A percentile compares a stretch with the other conserved stretches of the same genome.
These are phyloP conservation scores for Scaptomyza hsui DNA, from an alignment of 1,140 invertebrate genomes.

Conservation along the genomic window DNA sequence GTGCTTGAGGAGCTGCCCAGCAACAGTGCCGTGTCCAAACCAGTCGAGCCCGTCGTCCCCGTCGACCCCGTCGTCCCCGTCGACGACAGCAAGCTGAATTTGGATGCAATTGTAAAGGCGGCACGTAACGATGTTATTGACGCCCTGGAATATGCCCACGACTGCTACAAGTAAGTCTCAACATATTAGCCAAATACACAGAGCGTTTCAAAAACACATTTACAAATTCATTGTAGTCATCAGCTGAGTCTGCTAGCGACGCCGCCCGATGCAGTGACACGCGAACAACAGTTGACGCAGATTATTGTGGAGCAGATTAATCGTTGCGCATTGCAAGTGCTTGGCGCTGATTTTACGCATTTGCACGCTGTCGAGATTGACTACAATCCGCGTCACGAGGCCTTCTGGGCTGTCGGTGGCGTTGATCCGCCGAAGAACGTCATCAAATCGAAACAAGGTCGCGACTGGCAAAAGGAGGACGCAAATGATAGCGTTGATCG, in stretches of 20 bases:
- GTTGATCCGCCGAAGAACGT: constrained; percentile 85
- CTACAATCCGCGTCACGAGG: constrained; percentile 89
- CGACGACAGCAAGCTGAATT: background rate
- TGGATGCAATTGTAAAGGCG: constrained; percentile 74
- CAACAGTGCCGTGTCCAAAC: constrained; percentile 39
- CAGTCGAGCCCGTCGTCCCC: background rate
- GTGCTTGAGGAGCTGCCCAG: constrained; percentile 85
- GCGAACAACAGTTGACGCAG: constrained; percentile 59
- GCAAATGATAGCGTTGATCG: constrained; percentile 86
- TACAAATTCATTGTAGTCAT: constrained; percentile 36
- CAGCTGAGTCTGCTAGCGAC: constrained; percentile 69
- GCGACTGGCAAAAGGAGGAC: constrained; percentile 80
- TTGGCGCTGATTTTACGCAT: constrained; percentile 86
- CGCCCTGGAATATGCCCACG: constrained; percentile 62
- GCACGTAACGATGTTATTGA: constrained; percentile 61
- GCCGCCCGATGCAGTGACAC: constrained; percentile 46
- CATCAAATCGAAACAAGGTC: constrained; percentile 80
- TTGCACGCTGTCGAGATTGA: constrained; percentile 89
- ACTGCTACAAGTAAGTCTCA: constrained; percentile 57
- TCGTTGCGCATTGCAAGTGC: constrained; percentile 86
- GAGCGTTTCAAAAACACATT: background rate
- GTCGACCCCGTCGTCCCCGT: background rate
- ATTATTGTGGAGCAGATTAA: constrained; percentile 88
- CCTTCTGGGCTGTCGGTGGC: constrained; percentile 91
- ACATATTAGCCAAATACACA: background rate